These are phyloP conservation scores for Myocastor coypus DNA, from an alignment of 2,113 vertebrate species.

Conservation along the genomic window DNA sequence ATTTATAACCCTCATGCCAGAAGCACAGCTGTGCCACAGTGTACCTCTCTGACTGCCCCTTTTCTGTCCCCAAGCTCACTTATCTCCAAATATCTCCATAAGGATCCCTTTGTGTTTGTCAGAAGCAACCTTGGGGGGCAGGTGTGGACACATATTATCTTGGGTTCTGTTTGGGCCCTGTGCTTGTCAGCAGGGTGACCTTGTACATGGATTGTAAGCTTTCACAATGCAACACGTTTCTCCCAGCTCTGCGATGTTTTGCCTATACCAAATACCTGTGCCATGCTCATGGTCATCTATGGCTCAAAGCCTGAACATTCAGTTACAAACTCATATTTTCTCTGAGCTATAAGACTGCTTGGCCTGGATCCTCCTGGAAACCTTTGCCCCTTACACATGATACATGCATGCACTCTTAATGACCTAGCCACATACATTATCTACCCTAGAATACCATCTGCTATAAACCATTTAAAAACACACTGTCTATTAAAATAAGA, in stretches of 20 bases:
- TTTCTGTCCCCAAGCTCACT: conserved; percentile 49
- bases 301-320: neutral
- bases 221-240: neutral
- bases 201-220: neutral
- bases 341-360: neutral
- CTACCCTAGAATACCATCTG: neutral
- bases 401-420: neutral
- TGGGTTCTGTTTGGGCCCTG: neutral
- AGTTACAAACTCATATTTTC: neutral
- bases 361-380: neutral
- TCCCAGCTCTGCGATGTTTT: neutral
- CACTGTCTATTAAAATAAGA: neutral
- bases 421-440: neutral
- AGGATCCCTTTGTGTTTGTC: neutral
- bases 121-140: neutral
- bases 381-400: neutral
- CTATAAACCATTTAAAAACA: neutral
- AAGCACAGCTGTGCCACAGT: conserved; percentile 63
- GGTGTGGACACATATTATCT: neutral
- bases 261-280: neutral
- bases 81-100: neutral
- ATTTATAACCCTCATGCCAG: conserved; percentile 67
- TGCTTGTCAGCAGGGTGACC: neutral
- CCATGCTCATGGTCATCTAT: neutral
- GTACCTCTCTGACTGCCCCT: conserved; percentile 62